Evolutionary conservation across 2,113 vertebrate species (phyloP).

Genomic region (Tricholaema leucomelas): DNA sequence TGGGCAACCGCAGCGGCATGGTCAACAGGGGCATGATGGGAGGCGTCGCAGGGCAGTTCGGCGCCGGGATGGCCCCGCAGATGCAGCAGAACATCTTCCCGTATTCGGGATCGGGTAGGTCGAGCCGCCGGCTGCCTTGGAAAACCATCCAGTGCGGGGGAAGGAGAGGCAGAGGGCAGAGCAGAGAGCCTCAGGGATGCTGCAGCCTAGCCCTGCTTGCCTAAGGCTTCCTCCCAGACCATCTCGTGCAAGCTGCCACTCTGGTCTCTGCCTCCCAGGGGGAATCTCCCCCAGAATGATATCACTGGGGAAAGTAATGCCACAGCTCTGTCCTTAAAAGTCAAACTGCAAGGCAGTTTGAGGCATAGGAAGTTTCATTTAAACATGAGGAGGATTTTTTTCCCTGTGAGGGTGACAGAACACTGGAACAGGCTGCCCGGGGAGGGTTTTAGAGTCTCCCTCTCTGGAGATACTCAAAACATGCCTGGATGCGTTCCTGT

Average conservation of each 20-base stretch:
- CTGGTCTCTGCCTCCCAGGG: neutral
- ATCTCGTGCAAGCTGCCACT: rapidly evolving
- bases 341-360: too few relatives aligned
- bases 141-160: too few relatives aligned
- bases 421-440: too few relatives aligned
- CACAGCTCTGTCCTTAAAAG: neutral
- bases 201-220: neutral
- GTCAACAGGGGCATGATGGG: slow-evolving; percentile 84
- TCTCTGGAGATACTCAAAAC: too few relatives aligned
- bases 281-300: neutral
- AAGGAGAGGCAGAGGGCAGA: neutral
- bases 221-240: rapidly evolving
- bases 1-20: slow-evolving; percentile 78
- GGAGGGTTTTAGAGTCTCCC: too few relatives aligned
- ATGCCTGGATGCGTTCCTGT: too few relatives aligned
- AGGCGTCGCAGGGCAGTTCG: slow-evolving; percentile 84
- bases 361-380: too few relatives aligned
- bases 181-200: neutral
- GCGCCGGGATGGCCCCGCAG: slow-evolving; percentile 77
- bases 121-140: too few relatives aligned
- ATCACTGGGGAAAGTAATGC: neutral
- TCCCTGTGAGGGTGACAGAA: too few relatives aligned
- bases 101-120: slow-evolving; percentile 81
- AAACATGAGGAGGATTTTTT: too few relatives aligned
- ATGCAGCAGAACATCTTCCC: slow-evolving; percentile 91